Base-by-base conservation (phyloP, 1,140 invertebrate species). In the Harpegnathos saltator region DNA sequence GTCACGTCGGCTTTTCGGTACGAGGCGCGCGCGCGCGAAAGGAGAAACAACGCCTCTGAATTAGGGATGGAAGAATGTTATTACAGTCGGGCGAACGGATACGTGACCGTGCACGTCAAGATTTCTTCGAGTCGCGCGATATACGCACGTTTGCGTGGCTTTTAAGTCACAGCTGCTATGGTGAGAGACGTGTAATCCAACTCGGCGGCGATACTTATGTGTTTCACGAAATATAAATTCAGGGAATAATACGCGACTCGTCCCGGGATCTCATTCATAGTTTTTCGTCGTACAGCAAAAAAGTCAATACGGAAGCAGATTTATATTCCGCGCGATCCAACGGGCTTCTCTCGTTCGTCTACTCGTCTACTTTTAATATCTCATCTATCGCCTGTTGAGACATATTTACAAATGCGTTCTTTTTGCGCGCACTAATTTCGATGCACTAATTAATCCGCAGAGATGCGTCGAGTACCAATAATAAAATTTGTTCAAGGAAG, bases 21-120 rank as follows among this genome's bases (percentile, higher is more conserved):
- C n/a, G n/a, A n/a, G n/a, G 29, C 5, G 19, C 14, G 52, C 65
- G 33, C 22, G 19, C 17, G 66, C 50, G 19, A 80, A 80, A 56
- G 33, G 14, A 59, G 22, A 80, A 56, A 24, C 38, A 73, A 44
- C 7, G 38, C 58, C 44, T 52, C 22, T 72, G 78, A 82, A 73
- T 82, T 82, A 82, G 69, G 69, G 69, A 82, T 82, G 69, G 59
- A 82, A 74, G 58, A 82, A 74, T 74, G 71, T 74, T 74, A 74
- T 82, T 82, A 74, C 78, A 59, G 54, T 29, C 54, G 44, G 12
- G 17, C 29, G 71, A 74, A 82, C 56, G 48, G n/a, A 58, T 72
- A 82, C 78, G 69, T 74, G 78, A 82, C 58, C 17, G 58, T 19
- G 38, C 56, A 82, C 58, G 65, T 59, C 33, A 80, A 80, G 58